Base-by-base conservation (phyloP, 2,797 vertebrate genomes). In the Lagorchestes hirsutus region DNA sequence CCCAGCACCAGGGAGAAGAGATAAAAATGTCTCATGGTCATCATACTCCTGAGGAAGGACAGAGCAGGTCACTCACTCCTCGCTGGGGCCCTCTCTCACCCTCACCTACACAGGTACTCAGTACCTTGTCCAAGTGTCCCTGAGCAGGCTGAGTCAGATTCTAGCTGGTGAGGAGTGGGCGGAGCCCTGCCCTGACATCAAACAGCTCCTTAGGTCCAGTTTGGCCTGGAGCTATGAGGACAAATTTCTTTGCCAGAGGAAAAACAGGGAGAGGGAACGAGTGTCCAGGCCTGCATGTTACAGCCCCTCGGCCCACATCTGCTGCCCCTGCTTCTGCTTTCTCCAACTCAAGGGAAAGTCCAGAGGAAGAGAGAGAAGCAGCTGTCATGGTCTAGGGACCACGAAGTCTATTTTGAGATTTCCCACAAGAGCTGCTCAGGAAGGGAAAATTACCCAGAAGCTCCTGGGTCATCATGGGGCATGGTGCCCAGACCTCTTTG, bases 11-110 rank as follows among this genome's bases (percentile, higher is more conserved):
- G 13, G 92, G 98, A 98, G 97, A 98, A 98, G 0, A 99, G 2
- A 93, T 98, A 99, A 98, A 99, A 99, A n/a, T 97, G 94, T 18
- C 99, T 0, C 0, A 94, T 92, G 55, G 98, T 98, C 97, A 98
- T 99, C 98, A 99, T 0, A 6, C 0, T 0, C 67, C 2, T 90
- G 29, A 50, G 67, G 59, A 1, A 34, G 94, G 10, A 0, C 8
- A 95, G 22, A 46, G 54, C 24, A 92, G 54, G 90, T 59, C 96
- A 96, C n/a, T 52, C 0, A n/a, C 54, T 58, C 46, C 91, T 91
- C 0, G 3, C 22, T 28, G 3, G 40, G 90, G 67, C 52, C 31
- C 31, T 34, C 29, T 34, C 31, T 34, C 59, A 27, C 11, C 29
- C 59, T 34, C 16, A 5, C 8, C 82, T 46, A 0, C 46, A 28